Percentiles rank a stretch among this genome's conserved stretches.
Conservation (phyloP, 2,113 vertebrate species). For the Noctilio leporinus region DNA sequence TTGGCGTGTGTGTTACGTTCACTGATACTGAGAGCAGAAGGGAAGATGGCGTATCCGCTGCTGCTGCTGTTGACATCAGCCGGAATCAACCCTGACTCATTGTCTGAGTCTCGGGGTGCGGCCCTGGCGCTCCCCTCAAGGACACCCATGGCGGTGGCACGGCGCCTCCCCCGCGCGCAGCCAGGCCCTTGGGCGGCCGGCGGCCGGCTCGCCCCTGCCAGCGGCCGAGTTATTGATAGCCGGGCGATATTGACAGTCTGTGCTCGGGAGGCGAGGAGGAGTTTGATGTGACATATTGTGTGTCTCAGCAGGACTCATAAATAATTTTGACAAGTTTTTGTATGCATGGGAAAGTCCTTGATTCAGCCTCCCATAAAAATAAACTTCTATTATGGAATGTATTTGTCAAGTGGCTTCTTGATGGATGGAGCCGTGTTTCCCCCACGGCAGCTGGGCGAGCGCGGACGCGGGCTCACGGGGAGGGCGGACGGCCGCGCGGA, state of each 20-base stretch:
- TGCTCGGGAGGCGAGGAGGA: slow-evolving; percentile 94
- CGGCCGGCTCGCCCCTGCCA: slow-evolving; percentile 87
- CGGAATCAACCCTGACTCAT: slow-evolving; percentile 61
- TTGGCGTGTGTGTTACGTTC: slow-evolving; percentile 70
- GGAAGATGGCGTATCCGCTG: slow-evolving; percentile 34
- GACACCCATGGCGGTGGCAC: slow-evolving; percentile 64
- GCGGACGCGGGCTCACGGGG: too few species aligned
- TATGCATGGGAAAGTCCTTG: slow-evolving; percentile 99
- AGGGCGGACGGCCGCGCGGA: slow-evolving; percentile 86
- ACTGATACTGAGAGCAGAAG: slow-evolving; percentile 69
- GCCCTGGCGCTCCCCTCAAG: slow-evolving; percentile 67
- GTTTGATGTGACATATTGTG: slow-evolving; percentile 99
- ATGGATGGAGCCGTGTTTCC: slow-evolving; percentile 99
- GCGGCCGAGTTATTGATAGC: slow-evolving; percentile 98
- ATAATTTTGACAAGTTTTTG: slow-evolving; percentile 99
- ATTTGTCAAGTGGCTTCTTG: slow-evolving; percentile 99
- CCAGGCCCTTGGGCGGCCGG: too few species aligned
- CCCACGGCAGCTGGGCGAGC: slow-evolving; percentile 99
- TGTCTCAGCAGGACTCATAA: slow-evolving; percentile 99
- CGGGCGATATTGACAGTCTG: slow-evolving; percentile 98
- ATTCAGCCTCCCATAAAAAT: slow-evolving; percentile 99
- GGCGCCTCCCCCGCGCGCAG: slow-evolving; percentile 66
- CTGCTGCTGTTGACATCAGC: slow-evolving; percentile 69
- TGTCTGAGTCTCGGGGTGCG: slow-evolving; percentile 67
- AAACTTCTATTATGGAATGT: slow-evolving; percentile 99